Evolutionary conservation across 2,113 vertebrate genomes (phyloP), one percentile per base, ranked within the genome.

Genomic region (Tetrax tetrax): DNA sequence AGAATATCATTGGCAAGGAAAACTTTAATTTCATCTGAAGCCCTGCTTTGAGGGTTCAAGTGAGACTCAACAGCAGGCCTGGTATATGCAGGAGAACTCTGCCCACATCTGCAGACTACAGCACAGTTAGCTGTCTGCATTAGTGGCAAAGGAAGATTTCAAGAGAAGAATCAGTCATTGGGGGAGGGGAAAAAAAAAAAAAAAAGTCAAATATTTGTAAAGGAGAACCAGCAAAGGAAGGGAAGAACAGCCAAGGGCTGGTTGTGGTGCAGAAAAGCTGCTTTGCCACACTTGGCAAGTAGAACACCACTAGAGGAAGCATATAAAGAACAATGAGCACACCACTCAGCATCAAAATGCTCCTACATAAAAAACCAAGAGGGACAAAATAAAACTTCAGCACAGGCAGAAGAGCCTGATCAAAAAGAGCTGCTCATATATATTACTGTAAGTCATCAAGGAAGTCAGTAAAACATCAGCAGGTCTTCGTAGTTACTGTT

Each of bases 341-440:
- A 60, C 7, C 28, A 47, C 38, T 51, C 0, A 0, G 29, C 37
- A 68, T 41, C 70, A 75, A 53, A 94, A 79, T 7, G 20, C 14
- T 53, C 53, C 41, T 17, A 41, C 1, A 2, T 27, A 70, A 74
- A 70, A 71, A 78, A 24, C 7, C 8, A 10, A 47, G 27, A 66
- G 13, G 31, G 9, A 43, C 13, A 76, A 94, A 75, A 76, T 28
- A 25, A 65, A 71, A 53, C 24, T 81, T 27, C 8, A 59, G 31
- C 50, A 35, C 24, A 61, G 15, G 21, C 31, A 77, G 38, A 76
- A 50, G 5, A 77, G 38, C 23, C 6, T 27, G 10, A 69, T 17
- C 6, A n/a, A 47, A 33, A 38, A 82, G 17, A 22, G 51, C 2
- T 2, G 7, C 27, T 68, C 0, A 0, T 27, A 21, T 31, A 43